Base-by-base conservation (phyloP, 2,113 vertebrate species). In the Rhinolophus ferrumequinum region DNA sequence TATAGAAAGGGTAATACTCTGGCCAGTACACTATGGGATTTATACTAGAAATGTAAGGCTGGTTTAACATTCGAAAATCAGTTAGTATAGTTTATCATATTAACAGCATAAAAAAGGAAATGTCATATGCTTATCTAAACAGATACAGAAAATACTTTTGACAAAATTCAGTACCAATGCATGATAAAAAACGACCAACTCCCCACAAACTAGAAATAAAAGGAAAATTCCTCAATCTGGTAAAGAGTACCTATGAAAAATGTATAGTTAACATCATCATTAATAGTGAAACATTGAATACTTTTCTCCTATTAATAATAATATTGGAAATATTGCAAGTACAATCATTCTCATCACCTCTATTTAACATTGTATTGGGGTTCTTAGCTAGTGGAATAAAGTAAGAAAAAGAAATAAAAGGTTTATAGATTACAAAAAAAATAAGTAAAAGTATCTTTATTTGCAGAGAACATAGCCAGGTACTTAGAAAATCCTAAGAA, bases 331-430 rank as follows among this genome's bases (percentile, higher is more conserved):
- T 41, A 60, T 73, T 14, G 6, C 26, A 90, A 75, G 35, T 18
- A 76, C 15, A 54, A 38, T 30, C 12, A 44, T 85, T 92, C 38
- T 72, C 30, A 84, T 67, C 14, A 38, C 7, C 6, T 38, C 21
- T 81, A 28, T 22, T 64, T 35, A 90, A 24, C 60, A 84, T 15
- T 44, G 9, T 69, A 77, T 50, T 35, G 41, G 26, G 84, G 41
- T 28, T 81, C 19, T 52, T 70, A 84, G 76, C 52, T 95, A 86
- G 15, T 70, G 38, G 22, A 94, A 69, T 96, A 96, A 79, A 30
- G 79, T 35, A 83, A 92, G 87, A 92, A 97, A 94, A 94, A 70
- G 26, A 93, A 97, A 93, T 73, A 44, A 69, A 77, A 86, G 2
- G 4, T 8, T 73, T 87, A 73, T 1, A 62, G 5, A 62, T 79